Evolutionary conservation across 2,113 vertebrate genomes (phyloP), one percentile per base, ranked within the genome.

Genomic region (Nothoprocta pentlandii): DNA sequence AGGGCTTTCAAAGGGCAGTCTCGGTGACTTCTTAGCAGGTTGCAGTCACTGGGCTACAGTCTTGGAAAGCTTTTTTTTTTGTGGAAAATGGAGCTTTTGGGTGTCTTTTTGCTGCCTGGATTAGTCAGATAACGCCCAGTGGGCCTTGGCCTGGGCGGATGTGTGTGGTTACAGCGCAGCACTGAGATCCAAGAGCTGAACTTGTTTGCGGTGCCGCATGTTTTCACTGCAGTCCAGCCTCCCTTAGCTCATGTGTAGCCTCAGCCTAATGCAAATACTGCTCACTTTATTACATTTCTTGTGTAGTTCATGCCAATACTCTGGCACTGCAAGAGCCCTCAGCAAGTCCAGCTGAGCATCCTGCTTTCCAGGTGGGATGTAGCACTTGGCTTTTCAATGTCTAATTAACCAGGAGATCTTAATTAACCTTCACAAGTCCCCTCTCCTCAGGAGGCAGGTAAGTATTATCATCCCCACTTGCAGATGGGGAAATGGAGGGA

Each of bases 111-210:
- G 47, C 66, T 88, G 42, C 15, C 20, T 51, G 34, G 41, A 69
- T 93, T 95, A 81, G 77, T 92, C 66, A 69, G 66, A 76, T 93
- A 92, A 71, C 0, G 0, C 21, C 15, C 44, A 54, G 58, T 71
- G 85, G 66, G 17, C 67, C 63, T 12, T 51, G 44, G 69, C 58
- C 53, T 62, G 74, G 54, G 61, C 53, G 86, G 69, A 69, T 54
- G 17, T 25, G 3, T 84, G 92, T 69, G 93, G 90, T 92, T 90
- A 94, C 49, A 63, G 61, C 73, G 49, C 34, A 47, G 87, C 82
- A 56, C 19, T 64, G 12, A 67, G 85, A 26, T 2, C 64, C 69
- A 86, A 46, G 39, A 93, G 66, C 14, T 74, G 63, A 61, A 14
- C 17, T 10, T 54, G 82, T 78, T 30, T 88, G 56, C 1, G 1